Percentiles rank a stretch among this genome's conserved stretches.
Conservation (phyloP, 2,888 invertebrate species). For the Ligdia adustata region DNA sequence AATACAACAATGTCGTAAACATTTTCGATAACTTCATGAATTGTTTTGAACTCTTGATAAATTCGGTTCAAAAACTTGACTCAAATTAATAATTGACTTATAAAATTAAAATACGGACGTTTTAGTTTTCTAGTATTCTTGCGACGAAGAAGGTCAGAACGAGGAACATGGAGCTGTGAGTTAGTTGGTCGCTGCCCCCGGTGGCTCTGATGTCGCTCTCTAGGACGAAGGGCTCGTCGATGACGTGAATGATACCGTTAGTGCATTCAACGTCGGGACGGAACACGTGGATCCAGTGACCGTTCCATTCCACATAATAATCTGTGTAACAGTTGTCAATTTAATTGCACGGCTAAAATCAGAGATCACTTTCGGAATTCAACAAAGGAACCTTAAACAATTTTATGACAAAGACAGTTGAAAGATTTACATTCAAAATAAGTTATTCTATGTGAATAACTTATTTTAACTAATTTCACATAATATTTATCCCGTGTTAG, state of each 20-base stretch:
- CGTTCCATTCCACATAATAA: conserved; percentile 93
- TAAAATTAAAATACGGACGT: conserved; percentile 36
- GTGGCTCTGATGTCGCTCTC: conserved; percentile 92
- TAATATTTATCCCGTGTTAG: too few relatives aligned
- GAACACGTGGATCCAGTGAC: conserved; percentile 91
- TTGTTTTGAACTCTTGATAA: conserved; percentile 13
- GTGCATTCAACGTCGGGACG: conserved; percentile 97
- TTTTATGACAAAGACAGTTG: too few relatives aligned
- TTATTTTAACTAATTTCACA: too few relatives aligned
- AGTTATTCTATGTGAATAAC: too few relatives aligned
- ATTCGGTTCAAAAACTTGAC: conserved; percentile 30
- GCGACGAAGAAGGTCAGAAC: conserved; percentile 57
- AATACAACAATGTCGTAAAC: conserved; percentile 1
- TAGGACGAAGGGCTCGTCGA: conserved; percentile 93
- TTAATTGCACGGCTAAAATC: too few relatives aligned
- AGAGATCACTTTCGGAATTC: too few relatives aligned
- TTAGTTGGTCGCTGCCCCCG: conserved; percentile 64
- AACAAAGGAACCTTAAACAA: too few relatives aligned
- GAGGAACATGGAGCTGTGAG: conserved; percentile 51
- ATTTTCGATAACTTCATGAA: conserved; percentile 9
- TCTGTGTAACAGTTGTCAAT: conserved; percentile 74
- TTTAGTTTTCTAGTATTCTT: conserved; percentile 61
- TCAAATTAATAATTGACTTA: conserved; percentile 39
- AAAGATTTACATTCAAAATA: too few relatives aligned
- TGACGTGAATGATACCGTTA: conserved; percentile 97